Base-by-base conservation (phyloP, 2,113 vertebrate genomes). In the Verasper variegatus region DNA sequence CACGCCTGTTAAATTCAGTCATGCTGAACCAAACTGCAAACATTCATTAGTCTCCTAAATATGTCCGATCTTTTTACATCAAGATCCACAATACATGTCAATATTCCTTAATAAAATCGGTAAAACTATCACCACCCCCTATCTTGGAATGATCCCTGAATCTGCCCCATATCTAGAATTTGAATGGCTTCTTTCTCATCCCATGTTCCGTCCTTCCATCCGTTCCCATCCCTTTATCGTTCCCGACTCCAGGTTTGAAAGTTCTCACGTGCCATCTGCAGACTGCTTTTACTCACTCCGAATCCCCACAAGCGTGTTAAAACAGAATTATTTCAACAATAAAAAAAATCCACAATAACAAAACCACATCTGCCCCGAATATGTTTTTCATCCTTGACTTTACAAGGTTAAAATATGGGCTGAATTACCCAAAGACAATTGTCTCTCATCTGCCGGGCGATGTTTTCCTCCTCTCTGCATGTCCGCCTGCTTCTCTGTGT, bases 321-420 rank as follows among this genome's bases (percentile, higher is more conserved):
- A 77, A 37, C 20, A 2, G 61, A 82, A 59, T 82, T n/a, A 47
- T 76, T 72, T 24, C 9, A 54, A 68, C 81, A 62, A 68, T 71
- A 68, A 74, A 77, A 76, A 17, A 8, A n/a, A 52, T 24, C 21
- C 31, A 42, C 45, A 26, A 74, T 56, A 78, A 71, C 72, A 73
- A 42, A 37, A 58, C 62, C 77, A 81, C 84, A 88, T 86, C 86
- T 86, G 83, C 66, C 62, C 61, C 14, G 58, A 81, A 76, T 59
- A 68, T 80, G 69, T 67, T 80, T 27, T 75, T 68, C 76, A 79
- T 79, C 82, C 58, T 79, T 79, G 74, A 77, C 71, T 77, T 83
- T 77, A 86, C 78, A 45, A 73, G 56, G 51, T 10, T 69, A 3
- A 45, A 79, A 81, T 81, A 76, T 76, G 78, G 68, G n/a, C 31